A percentile compares a stretch with the other conserved stretches of the same genome.
Evolutionary conservation across 2,888 invertebrate species (phyloP).

Genomic region (Euclidia mi): DNA sequence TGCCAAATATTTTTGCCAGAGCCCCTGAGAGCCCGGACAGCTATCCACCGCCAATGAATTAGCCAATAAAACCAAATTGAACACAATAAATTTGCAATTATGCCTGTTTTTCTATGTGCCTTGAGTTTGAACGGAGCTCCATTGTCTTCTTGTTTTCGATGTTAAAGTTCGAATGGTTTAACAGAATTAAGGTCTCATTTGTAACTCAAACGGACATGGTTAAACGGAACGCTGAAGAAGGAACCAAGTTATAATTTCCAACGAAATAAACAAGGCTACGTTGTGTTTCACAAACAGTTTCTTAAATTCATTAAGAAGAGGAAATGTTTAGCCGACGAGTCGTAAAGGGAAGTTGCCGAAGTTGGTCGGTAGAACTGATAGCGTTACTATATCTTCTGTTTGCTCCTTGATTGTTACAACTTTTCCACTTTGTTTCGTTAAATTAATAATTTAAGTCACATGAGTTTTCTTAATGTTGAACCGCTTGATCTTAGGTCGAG

Average conservation of each 20-base stretch:
- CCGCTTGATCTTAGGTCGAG: conserved; percentile 18
- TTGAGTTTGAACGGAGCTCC: conserved; percentile 57
- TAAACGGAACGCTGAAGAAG: conserved; percentile 17
- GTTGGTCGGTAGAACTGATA: conserved; percentile 65
- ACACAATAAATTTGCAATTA: conserved; percentile 85
- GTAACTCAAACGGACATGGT: conserved; percentile 20
- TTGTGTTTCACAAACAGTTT: conserved; percentile 52
- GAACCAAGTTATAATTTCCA: conserved; percentile 44
- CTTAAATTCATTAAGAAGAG: conserved; percentile 69
- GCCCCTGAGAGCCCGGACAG: conserved; percentile 61
- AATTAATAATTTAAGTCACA: conserved; percentile 54
- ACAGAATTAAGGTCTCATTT: conserved; percentile 7
- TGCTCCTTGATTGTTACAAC: conserved; percentile 51
- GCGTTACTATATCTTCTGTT: conserved; percentile 54
- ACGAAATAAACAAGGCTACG: conserved; percentile 38
- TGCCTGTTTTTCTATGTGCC: conserved; percentile 78
- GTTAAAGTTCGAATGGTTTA: conserved; percentile 12
- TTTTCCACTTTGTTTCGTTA: conserved; percentile 47
- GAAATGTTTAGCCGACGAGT: conserved; percentile 61
- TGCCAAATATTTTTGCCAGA: conserved; percentile 70
- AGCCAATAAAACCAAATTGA: conserved; percentile 88
- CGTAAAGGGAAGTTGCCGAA: conserved; percentile 59
- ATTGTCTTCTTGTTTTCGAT: conserved; percentile 34
- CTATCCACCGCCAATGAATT: conserved; percentile 84
- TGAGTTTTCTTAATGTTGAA: conserved; percentile 33